Conservation (phyloP, 2,113 vertebrate genomes). For the Syngnathus scovelli region DNA sequence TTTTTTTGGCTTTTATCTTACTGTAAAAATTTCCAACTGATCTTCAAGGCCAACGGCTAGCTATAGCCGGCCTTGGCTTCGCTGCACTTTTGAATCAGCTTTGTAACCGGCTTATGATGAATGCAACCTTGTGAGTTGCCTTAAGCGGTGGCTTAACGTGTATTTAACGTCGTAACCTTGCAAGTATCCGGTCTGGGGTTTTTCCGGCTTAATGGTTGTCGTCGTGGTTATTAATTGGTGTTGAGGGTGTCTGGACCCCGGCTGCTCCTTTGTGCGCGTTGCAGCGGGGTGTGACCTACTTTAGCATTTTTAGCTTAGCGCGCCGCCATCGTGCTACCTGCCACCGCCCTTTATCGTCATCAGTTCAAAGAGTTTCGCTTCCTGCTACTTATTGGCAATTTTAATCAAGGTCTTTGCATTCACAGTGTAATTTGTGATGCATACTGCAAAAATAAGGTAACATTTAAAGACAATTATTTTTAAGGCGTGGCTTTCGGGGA, state of each 20-base stretch:
- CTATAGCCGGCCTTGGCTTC: not conserved
- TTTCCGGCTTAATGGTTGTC: not conserved
- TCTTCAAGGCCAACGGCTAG: not conserved
- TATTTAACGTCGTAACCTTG: not conserved
- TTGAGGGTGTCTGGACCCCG: conserved; percentile 30
- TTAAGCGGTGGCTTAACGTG: not conserved
- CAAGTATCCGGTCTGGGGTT: not conserved
- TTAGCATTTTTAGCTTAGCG: conserved; percentile 56
- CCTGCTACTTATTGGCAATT: not conserved
- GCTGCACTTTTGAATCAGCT: not conserved
- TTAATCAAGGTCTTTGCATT: not conserved
- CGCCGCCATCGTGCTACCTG: conserved; percentile 47
- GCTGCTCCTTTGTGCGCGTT: conserved; percentile 62
- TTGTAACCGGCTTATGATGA: conserved; percentile 30
- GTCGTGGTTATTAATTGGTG: not conserved
- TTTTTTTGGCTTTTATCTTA: not conserved
- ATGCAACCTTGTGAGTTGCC: not conserved
- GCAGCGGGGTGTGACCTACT: conserved; percentile 78
- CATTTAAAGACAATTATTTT: too few relatives aligned
- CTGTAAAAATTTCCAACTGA: not conserved
- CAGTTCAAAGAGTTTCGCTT: not conserved
- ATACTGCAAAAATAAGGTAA: too few relatives aligned
- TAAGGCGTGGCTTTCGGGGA: conserved; percentile 66
- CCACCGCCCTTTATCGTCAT: conserved; percentile 33
- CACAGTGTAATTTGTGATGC: too few relatives aligned